Evolutionary conservation across 2,888 invertebrate species (phyloP).

Genomic region (Phragmatobia fuliginosa): DNA sequence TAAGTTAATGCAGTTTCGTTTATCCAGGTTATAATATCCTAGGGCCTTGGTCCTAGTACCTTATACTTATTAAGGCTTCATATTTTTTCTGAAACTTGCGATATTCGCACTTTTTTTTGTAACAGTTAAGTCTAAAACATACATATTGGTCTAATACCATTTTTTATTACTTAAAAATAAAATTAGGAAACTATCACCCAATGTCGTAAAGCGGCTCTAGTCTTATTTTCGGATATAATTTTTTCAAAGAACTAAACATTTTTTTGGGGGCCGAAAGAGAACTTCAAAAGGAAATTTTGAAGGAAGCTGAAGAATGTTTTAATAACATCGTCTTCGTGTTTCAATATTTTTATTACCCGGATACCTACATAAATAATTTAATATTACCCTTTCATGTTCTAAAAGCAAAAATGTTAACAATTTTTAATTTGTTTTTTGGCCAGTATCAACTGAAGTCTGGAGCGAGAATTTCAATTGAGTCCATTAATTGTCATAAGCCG

Average conservation of each 20-base stretch:
- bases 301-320: constrained; percentile 52
- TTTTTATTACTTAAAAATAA: no score
- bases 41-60: background rate
- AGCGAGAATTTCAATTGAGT: constrained; percentile 53
- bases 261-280: constrained; percentile 36
- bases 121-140: background rate
- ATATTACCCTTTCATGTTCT: constrained; percentile 45
- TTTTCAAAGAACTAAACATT: constrained; percentile 22
- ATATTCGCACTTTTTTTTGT: background rate
- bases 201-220: background rate
- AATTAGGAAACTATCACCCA: background rate
- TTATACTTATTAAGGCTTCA: background rate
- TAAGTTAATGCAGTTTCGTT: background rate
- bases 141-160: no score
- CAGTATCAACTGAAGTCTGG: constrained; percentile 35
- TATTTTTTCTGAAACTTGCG: background rate
- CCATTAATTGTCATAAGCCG: constrained; percentile 34
- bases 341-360: constrained; percentile 46
- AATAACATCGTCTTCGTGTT: constrained; percentile 47
- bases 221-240: constrained; percentile 14
- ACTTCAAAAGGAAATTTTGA: constrained; percentile 49
- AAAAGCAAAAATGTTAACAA: constrained; percentile 46
- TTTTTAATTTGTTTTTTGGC: constrained; percentile 48
- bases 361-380: constrained; percentile 30
- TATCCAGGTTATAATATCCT: background rate